Percentiles rank a stretch among this genome's conserved stretches.
These are phyloP conservation scores for Solen grandis DNA, from an alignment of 1,140 invertebrate species.

Conservation along the genomic window DNA sequence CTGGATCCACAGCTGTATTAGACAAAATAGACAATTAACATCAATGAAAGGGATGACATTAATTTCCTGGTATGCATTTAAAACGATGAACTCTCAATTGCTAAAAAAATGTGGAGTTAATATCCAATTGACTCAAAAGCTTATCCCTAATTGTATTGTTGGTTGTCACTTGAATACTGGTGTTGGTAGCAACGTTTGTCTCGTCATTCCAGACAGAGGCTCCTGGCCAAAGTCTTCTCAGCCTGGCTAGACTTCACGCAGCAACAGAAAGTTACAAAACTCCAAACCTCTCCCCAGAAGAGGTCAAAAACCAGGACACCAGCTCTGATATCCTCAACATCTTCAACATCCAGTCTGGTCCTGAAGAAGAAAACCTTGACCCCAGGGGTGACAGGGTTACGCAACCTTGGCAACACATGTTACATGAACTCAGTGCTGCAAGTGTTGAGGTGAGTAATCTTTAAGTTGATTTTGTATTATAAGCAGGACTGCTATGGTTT, in stretches of 20 bases:
- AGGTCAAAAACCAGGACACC: not conserved
- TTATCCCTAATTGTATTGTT: no score
- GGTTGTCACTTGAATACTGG: no score
- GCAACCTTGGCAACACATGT: slow-evolving; percentile 79
- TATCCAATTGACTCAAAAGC: no score
- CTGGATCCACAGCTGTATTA: no score
- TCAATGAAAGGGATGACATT: no score
- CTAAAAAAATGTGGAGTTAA: no score
- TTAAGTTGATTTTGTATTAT: no score
- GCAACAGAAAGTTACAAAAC: slow-evolving; percentile 5
- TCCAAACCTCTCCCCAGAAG: not conserved
- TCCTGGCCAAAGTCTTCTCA: slow-evolving; percentile 59
- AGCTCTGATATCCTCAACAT: not conserved
- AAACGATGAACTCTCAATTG: no score
- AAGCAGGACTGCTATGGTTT: no score
- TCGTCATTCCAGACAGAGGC: slow-evolving; percentile 61
- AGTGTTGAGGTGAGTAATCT: slow-evolving; percentile 73
- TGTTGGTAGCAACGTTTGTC: no score
- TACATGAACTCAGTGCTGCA: slow-evolving; percentile 79
- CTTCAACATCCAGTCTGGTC: slow-evolving; percentile 26
- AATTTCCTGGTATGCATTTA: no score
- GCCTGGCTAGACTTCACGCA: slow-evolving; percentile 53
- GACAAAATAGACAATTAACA: no score
- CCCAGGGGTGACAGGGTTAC: slow-evolving; percentile 75
- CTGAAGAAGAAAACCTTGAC: slow-evolving; percentile 64